These are phyloP conservation scores for Petrocephalus microphthalmus DNA, from an alignment of 2,113 vertebrate genomes.

Conservation along the genomic window DNA sequence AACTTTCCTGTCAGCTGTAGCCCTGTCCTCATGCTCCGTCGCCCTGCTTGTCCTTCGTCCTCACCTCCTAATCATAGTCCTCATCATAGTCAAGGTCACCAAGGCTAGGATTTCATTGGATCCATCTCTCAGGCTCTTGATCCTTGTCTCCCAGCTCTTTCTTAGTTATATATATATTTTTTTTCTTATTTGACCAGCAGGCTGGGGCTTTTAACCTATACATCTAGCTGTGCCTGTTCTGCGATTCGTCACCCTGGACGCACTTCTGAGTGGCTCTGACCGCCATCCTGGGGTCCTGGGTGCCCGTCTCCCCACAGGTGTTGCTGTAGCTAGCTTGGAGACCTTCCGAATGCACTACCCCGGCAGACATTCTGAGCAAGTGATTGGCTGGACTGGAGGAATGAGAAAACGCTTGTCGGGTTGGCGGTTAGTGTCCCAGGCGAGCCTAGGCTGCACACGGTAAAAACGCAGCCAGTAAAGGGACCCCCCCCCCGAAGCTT, in stretches of 20 bases:
- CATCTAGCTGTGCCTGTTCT: background rate
- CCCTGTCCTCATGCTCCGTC: background rate
- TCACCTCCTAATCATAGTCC: background rate
- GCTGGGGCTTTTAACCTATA: background rate
- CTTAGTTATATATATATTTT: background rate
- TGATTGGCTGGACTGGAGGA: too few relatives aligned
- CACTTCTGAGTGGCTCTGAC: background rate
- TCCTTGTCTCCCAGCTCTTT: background rate
- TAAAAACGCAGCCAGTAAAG: too few relatives aligned
- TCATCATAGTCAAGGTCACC: background rate
- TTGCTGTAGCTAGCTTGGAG: too few relatives aligned
- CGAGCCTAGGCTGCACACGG: too few relatives aligned
- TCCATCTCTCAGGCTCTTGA: background rate
- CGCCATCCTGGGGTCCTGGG: background rate
- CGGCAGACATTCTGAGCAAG: background rate
- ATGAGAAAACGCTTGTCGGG: too few relatives aligned
- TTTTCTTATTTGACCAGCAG: background rate
- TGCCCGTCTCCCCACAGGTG: too few relatives aligned
- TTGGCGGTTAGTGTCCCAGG: too few relatives aligned
- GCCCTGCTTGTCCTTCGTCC: background rate
- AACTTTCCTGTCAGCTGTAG: background rate
- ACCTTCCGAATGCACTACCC: too few relatives aligned
- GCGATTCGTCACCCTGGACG: too few relatives aligned
- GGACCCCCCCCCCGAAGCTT: background rate
- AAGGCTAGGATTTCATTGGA: background rate